These are phyloP conservation scores for Piprites chloris DNA, from an alignment of 2,113 vertebrate genomes.

Conservation along the genomic window DNA sequence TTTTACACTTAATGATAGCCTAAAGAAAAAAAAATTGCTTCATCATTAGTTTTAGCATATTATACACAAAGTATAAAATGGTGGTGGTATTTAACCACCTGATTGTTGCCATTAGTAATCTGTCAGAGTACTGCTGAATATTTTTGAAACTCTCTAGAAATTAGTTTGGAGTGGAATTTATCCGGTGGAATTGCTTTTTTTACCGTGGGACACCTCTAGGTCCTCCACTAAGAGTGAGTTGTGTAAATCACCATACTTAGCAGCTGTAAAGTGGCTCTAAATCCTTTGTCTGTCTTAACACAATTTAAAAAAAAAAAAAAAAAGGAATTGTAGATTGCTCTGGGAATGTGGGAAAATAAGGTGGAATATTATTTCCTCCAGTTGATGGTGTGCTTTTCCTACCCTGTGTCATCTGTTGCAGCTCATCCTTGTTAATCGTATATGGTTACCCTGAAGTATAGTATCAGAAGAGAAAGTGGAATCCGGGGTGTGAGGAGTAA, in stretches of 20 bases:
- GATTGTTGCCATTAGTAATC: neutral
- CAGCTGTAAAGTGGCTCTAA: neutral
- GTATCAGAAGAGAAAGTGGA: neutral
- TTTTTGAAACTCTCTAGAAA: neutral
- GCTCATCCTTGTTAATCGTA: neutral
- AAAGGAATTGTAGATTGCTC: neutral
- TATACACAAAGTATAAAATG: neutral
- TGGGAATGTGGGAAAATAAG: neutral
- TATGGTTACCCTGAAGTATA: neutral
- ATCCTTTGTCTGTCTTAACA: neutral
- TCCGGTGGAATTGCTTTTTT: neutral
- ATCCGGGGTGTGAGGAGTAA: neutral
- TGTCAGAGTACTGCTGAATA: neutral
- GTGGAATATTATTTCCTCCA: neutral
- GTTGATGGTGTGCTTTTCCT: neutral
- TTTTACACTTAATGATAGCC: neutral
- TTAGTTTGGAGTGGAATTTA: neutral
- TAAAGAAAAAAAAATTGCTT: neutral
- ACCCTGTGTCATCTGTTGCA: neutral
- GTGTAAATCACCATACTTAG: accelerated
- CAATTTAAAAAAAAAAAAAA: too few relatives aligned
- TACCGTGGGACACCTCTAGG: neutral
- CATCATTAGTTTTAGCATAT: neutral
- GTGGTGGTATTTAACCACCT: neutral
- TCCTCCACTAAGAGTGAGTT: neutral